A percentile compares a stretch with the other conserved stretches of the same genome.
Evolutionary conservation across 2,113 vertebrate genomes (phyloP).

Genomic region (Sakesphorus luctuosus): DNA sequence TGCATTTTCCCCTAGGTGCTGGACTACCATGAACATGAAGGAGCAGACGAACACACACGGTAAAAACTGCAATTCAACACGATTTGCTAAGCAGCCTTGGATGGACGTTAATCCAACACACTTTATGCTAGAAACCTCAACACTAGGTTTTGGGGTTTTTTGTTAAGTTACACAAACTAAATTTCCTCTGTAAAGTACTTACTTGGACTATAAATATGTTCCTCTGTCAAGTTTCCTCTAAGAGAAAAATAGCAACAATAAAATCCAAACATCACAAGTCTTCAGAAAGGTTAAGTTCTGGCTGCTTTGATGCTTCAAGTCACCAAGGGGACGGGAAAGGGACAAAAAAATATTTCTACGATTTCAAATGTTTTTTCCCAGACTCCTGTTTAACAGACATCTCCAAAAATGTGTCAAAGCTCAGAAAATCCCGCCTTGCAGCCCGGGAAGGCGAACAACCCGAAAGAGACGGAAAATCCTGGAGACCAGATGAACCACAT

Average conservation of each 20-base stretch:
- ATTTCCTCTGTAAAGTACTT: slow-evolving; percentile 78
- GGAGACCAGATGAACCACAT: slow-evolving; percentile 67
- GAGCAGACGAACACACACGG: not conserved
- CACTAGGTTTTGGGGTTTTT: not conserved
- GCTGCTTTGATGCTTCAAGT: slow-evolving; percentile 70
- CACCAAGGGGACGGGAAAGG: slow-evolving; percentile 24
- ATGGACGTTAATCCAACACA: slow-evolving; percentile 57
- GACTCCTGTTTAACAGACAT: slow-evolving; percentile 63
- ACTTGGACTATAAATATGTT: slow-evolving; percentile 75
- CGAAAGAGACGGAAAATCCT: slow-evolving; percentile 56
- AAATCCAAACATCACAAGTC: slow-evolving; percentile 68
- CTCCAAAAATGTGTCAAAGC: slow-evolving; percentile 70
- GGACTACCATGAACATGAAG: slow-evolving; percentile 9
- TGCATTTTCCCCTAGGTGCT: slow-evolving; percentile 57
- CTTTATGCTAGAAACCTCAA: slow-evolving; percentile 55
- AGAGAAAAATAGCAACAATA: slow-evolving; percentile 62
- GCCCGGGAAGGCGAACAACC: slow-evolving; percentile 52
- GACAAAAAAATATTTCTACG: not conserved
- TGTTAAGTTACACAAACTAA: slow-evolving; percentile 67
- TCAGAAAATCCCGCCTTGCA: slow-evolving; percentile 59
- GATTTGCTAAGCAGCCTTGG: slow-evolving; percentile 42
- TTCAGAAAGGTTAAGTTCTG: slow-evolving; percentile 49
- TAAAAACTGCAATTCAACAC: slow-evolving; percentile 21
- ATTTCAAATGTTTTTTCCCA: slow-evolving; percentile 54
- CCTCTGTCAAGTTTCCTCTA: slow-evolving; percentile 77